Evolutionary conservation across 2,888 invertebrate genomes (phyloP), one percentile per base, ranked within the genome.

Genomic region (Acanthosepion lycidas): DNA sequence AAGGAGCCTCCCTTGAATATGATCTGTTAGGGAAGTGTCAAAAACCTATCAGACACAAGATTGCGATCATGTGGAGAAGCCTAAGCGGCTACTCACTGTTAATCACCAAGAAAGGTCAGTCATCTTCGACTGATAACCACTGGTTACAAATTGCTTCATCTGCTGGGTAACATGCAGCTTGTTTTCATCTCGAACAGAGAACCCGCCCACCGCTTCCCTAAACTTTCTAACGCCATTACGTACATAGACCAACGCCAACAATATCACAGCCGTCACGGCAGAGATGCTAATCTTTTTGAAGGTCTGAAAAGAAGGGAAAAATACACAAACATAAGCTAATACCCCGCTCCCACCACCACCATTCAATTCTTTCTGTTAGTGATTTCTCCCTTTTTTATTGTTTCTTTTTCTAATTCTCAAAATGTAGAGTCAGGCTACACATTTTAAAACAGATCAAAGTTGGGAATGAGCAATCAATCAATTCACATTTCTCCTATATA

Each of bases 61-160:
- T 78, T 78, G 78, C 78, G 78, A 78, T 78, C 78, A 78, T 33
- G 78, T n/a, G n/a, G 78, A 78, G 78, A 78, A 78, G 78, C n/a
- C 78, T 78, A 78, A 78, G n/a, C 78, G 78, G n/a, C 78, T 33
- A 78, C 78, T 78, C 78, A 78, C 78, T 78, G 78, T 78, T 78
- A 78, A 78, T 78, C 78, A 78, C 78, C n/a, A n/a, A n/a, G 78
- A 78, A 78, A 78, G 78, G 78, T 78, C 78, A n/a, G 78, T 78
- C 78, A 78, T 78, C 78, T 78, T 78, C 78, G n/a, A 78, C 78
- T n/a, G 78, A 78, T 78, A 78, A 78, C 78, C 78, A 78, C n/a
- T 78, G 18, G n/a, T 78, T 78, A 78, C 78, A 78, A n/a, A 78
- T n/a, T 78, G 78, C 78, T 33, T 78, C 78, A 78, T 78, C 78